Evolutionary conservation across 1,140 invertebrate species (phyloP).

Genomic region (Phortica variegata): DNA sequence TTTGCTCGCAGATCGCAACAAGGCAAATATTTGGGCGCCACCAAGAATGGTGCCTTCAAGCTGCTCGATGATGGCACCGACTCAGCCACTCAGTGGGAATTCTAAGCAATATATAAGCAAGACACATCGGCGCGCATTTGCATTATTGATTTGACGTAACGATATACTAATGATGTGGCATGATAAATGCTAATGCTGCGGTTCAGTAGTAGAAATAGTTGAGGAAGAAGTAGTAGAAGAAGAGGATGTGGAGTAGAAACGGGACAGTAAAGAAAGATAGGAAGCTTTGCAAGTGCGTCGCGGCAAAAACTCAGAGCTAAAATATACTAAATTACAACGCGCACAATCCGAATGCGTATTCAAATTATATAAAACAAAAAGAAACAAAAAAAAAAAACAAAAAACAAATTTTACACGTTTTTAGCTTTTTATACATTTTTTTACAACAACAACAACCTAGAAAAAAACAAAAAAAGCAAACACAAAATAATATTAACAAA

Average conservation of each 20-base stretch:
- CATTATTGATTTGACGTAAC: no score
- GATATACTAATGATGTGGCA: no score
- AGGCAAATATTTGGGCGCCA: conserved; percentile 83
- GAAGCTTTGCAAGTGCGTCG: no score
- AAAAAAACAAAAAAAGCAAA: conserved; percentile 25
- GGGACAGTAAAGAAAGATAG: no score
- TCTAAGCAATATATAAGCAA: conserved; percentile 62
- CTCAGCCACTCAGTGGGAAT: conserved; percentile 90
- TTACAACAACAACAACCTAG: conserved; percentile 24
- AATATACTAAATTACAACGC: no score
- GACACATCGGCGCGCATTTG: no score
- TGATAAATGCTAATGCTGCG: no score
- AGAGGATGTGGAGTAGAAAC: neutral
- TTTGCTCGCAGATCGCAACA: conserved; percentile 48
- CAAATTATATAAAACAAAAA: no score
- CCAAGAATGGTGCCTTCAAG: conserved; percentile 91
- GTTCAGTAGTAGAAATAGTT: neutral
- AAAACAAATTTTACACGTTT: no score
- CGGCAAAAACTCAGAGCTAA: no score
- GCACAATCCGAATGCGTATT: no score
- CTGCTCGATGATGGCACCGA: conserved; percentile 77
- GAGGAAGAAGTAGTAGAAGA: neutral
- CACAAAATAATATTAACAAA: conserved; percentile 12
- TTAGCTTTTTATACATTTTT: conserved; percentile 56
- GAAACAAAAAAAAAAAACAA: conserved; percentile 3